Percentiles rank a stretch among this genome's conserved stretches.
Evolutionary conservation across 2,113 vertebrate species (phyloP).

Genomic region (Burhinus oedicnemus): DNA sequence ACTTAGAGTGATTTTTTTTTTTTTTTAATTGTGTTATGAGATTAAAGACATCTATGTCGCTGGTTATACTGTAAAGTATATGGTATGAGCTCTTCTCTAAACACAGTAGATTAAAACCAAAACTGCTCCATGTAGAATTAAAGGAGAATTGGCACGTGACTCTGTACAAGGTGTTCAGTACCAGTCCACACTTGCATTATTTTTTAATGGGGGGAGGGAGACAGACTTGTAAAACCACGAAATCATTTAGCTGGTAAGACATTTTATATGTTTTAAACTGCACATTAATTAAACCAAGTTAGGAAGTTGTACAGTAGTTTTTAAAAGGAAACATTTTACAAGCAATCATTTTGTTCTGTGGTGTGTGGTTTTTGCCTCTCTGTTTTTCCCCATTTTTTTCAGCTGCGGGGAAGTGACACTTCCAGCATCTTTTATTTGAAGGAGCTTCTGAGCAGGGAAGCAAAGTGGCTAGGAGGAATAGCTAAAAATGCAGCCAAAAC

Average conservation of each 20-base stretch:
- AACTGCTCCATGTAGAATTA: conserved; percentile 66
- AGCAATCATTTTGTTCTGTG: neutral
- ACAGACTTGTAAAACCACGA: neutral
- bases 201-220: conserved; percentile 22
- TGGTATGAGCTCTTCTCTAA: conserved; percentile 55
- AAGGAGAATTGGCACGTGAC: neutral
- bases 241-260: conserved; percentile 50
- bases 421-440: neutral
- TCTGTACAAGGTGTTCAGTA: neutral
- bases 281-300: conserved; percentile 48
- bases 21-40: conserved; percentile 1
- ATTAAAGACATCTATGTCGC: conserved; percentile 65
- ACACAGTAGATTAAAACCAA: conserved; percentile 56
- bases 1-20: conserved; percentile 58
- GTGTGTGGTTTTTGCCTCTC: conserved; percentile 5
- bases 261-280: conserved; percentile 67
- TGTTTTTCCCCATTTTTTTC: conserved; percentile 2
- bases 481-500: neutral
- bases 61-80: conserved; percentile 65
- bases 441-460: neutral
- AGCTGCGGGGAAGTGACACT: conserved; percentile 27
- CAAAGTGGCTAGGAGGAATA: neutral
- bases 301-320: conserved; percentile 22
- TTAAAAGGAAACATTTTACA: conserved; percentile 44
- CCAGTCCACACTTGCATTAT: neutral